These are phyloP conservation scores for Sebastes itinus DNA, from an alignment of 2,797 vertebrate species.

Conservation along the genomic window DNA sequence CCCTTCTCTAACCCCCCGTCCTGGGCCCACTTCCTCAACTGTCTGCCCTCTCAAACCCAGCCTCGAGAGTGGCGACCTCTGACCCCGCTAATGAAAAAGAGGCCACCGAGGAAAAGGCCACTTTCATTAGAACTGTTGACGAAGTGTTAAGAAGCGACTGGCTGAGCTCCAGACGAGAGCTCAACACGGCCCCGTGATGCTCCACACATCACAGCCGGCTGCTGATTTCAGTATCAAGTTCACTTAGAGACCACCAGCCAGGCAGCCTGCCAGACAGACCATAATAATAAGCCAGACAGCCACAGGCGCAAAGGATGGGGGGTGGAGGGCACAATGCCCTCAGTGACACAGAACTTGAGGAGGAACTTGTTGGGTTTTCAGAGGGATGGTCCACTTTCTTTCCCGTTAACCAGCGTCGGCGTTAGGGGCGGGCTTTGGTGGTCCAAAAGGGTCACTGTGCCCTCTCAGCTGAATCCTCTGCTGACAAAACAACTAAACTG, in stretches of 20 bases:
- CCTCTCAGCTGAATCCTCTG: too few relatives aligned
- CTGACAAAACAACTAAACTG: too few relatives aligned
- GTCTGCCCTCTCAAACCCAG: constrained; percentile 54
- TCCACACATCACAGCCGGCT: constrained; percentile 48
- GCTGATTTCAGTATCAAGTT: constrained; percentile 81
- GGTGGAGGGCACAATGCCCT: constrained; percentile 28
- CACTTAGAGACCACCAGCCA: constrained; percentile 71
- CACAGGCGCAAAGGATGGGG: constrained; percentile 37
- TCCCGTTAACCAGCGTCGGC: not conserved
- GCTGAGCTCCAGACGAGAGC: constrained; percentile 60
- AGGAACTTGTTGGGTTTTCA: not conserved
- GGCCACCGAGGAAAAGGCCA: constrained; percentile 70
- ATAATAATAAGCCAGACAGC: constrained; percentile 70
- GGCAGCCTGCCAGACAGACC: constrained; percentile 70
- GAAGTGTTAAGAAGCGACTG: constrained; percentile 76
- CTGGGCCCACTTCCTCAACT: constrained; percentile 51
- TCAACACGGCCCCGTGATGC: constrained; percentile 45
- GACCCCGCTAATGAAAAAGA: constrained; percentile 83
- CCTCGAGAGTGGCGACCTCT: constrained; percentile 64
- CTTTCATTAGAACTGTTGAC: constrained; percentile 84
- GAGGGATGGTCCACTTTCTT: not conserved
- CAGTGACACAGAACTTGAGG: constrained; percentile 40
- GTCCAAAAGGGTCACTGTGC: too few relatives aligned
- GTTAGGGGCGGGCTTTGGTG: too few relatives aligned
- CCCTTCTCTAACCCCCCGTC: constrained; percentile 25